These are phyloP conservation scores for Dugesia japonica DNA, from an alignment of 2,888 invertebrate species.

Conservation along the genomic window DNA sequence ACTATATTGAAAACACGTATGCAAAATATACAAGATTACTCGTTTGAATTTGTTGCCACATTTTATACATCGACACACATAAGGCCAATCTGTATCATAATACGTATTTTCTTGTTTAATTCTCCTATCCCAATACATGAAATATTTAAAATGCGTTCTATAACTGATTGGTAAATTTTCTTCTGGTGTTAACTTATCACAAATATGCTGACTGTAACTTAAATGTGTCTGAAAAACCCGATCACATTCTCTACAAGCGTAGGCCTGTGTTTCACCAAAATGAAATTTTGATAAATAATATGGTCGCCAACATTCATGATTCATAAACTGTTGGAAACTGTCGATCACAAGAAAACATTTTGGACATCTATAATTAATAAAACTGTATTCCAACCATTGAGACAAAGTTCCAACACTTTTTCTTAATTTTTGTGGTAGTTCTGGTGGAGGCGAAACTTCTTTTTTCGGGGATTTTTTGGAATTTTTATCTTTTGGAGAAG, in stretches of 20 bases:
- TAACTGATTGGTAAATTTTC: neutral
- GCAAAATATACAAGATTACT: neutral
- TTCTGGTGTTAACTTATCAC: conserved; percentile 1
- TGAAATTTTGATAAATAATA: conserved; percentile 10
- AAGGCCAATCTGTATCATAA: neutral
- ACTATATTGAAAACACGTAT: neutral
- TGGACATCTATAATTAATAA: neutral
- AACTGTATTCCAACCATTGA: neutral
- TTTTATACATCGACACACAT: neutral
- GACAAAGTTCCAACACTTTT: neutral
- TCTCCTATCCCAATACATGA: neutral
- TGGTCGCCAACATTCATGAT: neutral
- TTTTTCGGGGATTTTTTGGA: conserved; percentile 20
- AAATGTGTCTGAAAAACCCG: neutral
- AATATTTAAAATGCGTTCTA: neutral
- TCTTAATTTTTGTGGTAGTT: neutral
- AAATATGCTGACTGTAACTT: neutral
- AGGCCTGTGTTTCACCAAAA: conserved; percentile 2
- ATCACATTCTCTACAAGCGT: conserved; percentile 9
- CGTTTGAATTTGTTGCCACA: neutral
- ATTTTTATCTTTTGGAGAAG: neutral
- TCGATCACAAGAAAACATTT: neutral
- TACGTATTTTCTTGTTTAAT: conserved; percentile 12
- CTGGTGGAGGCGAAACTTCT: neutral
- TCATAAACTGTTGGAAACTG: neutral